Evolutionary conservation across 2,888 invertebrate genomes (phyloP), one percentile per base, ranked within the genome.

Genomic region (Ectemnius lituratus): DNA sequence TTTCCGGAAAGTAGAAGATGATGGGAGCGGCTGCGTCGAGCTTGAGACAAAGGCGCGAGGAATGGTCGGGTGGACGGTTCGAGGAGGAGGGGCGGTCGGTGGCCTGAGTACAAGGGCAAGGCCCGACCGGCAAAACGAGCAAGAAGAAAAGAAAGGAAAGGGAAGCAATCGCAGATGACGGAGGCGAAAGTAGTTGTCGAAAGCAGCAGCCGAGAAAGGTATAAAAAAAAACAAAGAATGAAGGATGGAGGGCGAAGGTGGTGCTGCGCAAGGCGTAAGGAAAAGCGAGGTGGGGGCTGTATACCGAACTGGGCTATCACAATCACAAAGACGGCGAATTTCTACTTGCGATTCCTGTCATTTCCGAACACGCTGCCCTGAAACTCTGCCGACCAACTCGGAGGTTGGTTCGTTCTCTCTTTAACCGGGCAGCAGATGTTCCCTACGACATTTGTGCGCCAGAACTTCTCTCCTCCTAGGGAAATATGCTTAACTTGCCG

Each of bases 401-500:
- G 67, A 66, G 62, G 52, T 6, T 62, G 16, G 74, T 37, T 37
- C 75, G 71, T 80, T 74, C 73, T 68, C 79, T 75, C 83, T 83
- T 79, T 75, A 82, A 75, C 68, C 78, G 78, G 81, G 84, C 82
- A 81, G 85, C 88, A 88, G 88, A 88, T 88, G 88, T 86, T 87
- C 82, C 83, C 84, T 85, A 88, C 85, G 87, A 87, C 83, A 80
- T 84, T 82, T 76, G 76, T 74, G 78, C 72, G 73, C 75, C 76
- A 60, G 82, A 85, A 83, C 80, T 85, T 81, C 76, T 73, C 79
- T 74, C 75, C 78, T 75, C 70, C 67, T 67, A 81, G 82, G 83
- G 81, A 84, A 85, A 87, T 82, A 82, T 80, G 83, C 84, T 86
- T 85, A 84, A 86, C 82, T 83, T 84, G 82, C 80, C 81, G 83